These are phyloP conservation scores for Sceloporus tristichus DNA, from an alignment of 2,113 vertebrate species.

Conservation along the genomic window DNA sequence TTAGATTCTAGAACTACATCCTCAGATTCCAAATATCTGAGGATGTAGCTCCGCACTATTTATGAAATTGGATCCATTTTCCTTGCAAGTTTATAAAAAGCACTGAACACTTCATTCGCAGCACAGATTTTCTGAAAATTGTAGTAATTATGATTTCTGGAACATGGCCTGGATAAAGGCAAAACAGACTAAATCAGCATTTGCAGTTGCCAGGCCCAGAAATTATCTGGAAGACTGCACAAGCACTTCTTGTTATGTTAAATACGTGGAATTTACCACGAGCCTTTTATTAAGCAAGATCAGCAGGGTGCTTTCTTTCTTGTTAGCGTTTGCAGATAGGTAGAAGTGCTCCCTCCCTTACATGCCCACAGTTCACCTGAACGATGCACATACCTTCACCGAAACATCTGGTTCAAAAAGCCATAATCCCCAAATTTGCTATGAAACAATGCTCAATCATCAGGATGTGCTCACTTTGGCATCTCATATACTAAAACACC, in stretches of 20 bases:
- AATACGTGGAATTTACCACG: slow-evolving; percentile 1
- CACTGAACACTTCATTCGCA: slow-evolving; percentile 25
- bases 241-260: slow-evolving; percentile 19
- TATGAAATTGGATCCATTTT: slow-evolving; percentile 15
- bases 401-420: background rate
- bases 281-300: background rate
- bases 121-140: slow-evolving; percentile 41
- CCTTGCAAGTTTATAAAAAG: background rate
- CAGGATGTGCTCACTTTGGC: too few species aligned
- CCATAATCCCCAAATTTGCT: background rate
- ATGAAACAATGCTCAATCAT: background rate
- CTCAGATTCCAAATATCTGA: background rate
- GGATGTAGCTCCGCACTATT: background rate
- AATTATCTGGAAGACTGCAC: slow-evolving; percentile 9
- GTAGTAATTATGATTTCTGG: slow-evolving; percentile 44
- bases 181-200: background rate
- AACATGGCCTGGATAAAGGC: background rate
- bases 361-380: background rate
- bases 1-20: background rate
- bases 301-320: accelerated
- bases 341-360: background rate
- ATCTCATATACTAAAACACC: too few species aligned
- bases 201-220: slow-evolving; percentile 20
- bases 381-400: background rate
- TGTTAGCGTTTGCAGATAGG: background rate